These are phyloP conservation scores for Neopipo cinnamomea DNA, from an alignment of 2,113 vertebrate species.

Conservation along the genomic window DNA sequence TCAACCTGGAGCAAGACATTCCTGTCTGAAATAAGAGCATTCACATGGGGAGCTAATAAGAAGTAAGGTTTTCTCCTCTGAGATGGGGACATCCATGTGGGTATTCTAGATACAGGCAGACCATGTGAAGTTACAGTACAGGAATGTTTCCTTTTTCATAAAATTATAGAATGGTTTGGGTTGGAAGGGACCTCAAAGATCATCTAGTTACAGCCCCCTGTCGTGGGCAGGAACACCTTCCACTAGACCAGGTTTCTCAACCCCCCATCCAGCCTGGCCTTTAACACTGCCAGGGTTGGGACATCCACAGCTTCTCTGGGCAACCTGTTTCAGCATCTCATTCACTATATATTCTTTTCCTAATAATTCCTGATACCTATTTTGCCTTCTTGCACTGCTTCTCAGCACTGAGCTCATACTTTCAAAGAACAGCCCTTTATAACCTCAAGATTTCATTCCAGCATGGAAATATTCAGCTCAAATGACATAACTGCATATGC, in stretches of 20 bases:
- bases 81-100: rapidly evolving
- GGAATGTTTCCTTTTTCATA: not conserved
- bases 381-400: not conserved
- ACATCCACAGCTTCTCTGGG: not conserved
- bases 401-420: not conserved
- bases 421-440: not conserved
- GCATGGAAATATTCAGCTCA: no score
- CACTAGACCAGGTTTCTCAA: not conserved
- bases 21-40: not conserved
- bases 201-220: not conserved
- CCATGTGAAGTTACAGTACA: not conserved
- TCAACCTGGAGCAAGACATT: not conserved
- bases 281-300: not conserved
- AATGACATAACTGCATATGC: not conserved
- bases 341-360: not conserved
- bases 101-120: not conserved
- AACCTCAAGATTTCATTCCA: not conserved
- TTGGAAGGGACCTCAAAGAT: not conserved
- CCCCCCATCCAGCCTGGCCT: not conserved
- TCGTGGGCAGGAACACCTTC: not conserved
- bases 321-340: not conserved
- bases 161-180: not conserved
- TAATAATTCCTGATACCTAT: not conserved
- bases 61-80: not conserved
- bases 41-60: not conserved